Percentiles rank a stretch among this genome's conserved stretches.
These are phyloP conservation scores for Acrobasis consociella DNA, from an alignment of 2,888 invertebrate genomes.

Conservation along the genomic window DNA sequence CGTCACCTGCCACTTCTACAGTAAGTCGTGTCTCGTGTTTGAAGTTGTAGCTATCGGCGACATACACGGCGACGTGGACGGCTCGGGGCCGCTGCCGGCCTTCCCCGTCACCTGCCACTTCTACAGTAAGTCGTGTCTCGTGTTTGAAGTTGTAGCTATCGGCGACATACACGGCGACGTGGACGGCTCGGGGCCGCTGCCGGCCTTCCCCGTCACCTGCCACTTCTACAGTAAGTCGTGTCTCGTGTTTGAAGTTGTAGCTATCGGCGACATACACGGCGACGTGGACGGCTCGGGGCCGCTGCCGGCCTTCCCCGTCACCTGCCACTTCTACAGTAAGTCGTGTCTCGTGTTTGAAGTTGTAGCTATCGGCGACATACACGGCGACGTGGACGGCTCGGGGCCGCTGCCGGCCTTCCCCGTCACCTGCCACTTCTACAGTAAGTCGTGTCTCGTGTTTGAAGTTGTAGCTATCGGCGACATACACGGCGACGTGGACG, in stretches of 20 bases:
- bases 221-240: constrained; percentile 86
- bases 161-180: constrained; percentile 94
- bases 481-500: constrained; percentile 96
- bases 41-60: too few relatives aligned
- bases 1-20: constrained; percentile 93
- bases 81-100: constrained; percentile 94
- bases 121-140: constrained; percentile 76
- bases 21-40: constrained; percentile 68
- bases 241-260: too few relatives aligned
- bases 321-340: constrained; percentile 91
- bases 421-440: constrained; percentile 93
- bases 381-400: constrained; percentile 97
- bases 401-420: constrained; percentile 95
- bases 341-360: too few relatives aligned
- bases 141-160: too few relatives aligned
- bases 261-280: constrained; percentile 89
- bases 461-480: too few relatives aligned
- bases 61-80: constrained; percentile 96
- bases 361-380: constrained; percentile 89
- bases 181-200: constrained; percentile 96
- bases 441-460: constrained; percentile 68
- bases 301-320: constrained; percentile 93
- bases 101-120: constrained; percentile 96
- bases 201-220: constrained; percentile 95
- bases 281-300: constrained; percentile 99